Evolutionary conservation across 92 coral and sea anemone genomes (phyloP).

Genomic region (Parazoanthus atlanticus): DNA sequence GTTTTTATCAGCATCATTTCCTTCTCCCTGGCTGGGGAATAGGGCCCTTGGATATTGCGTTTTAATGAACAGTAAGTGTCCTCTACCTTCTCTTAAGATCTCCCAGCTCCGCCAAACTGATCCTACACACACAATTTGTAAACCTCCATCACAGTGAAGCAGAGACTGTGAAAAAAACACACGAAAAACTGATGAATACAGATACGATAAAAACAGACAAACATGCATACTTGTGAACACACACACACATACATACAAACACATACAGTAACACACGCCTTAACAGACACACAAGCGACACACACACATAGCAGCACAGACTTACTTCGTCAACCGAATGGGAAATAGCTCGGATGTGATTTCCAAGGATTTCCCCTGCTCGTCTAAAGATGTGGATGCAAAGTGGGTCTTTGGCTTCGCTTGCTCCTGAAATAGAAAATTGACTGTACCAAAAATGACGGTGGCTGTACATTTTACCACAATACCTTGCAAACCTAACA

Average conservation of each 20-base stretch:
- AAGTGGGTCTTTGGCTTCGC: constrained; percentile 72
- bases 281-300: neutral
- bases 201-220: too few species aligned
- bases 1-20: too few species aligned
- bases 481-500: too few species aligned
- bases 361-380: constrained; percentile 87
- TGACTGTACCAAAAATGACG: too few species aligned
- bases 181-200: too few species aligned
- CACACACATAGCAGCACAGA: neutral
- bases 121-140: constrained; percentile 89
- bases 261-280: neutral
- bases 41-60: neutral
- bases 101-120: constrained; percentile 96
- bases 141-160: constrained; percentile 67
- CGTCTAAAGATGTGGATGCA: constrained; percentile 77
- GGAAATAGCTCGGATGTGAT: constrained; percentile 76
- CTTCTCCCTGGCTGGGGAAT: too few species aligned
- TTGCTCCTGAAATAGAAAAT: constrained; percentile 64
- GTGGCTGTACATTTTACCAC: too few species aligned
- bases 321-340: constrained; percentile 79
- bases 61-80: neutral
- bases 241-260: neutral
- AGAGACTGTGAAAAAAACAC: constrained; percentile 58
- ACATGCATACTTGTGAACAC: neutral
- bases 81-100: constrained; percentile 78